Evolutionary conservation across 2,113 vertebrate species (phyloP).

Genomic region (Casuarius casuarius): DNA sequence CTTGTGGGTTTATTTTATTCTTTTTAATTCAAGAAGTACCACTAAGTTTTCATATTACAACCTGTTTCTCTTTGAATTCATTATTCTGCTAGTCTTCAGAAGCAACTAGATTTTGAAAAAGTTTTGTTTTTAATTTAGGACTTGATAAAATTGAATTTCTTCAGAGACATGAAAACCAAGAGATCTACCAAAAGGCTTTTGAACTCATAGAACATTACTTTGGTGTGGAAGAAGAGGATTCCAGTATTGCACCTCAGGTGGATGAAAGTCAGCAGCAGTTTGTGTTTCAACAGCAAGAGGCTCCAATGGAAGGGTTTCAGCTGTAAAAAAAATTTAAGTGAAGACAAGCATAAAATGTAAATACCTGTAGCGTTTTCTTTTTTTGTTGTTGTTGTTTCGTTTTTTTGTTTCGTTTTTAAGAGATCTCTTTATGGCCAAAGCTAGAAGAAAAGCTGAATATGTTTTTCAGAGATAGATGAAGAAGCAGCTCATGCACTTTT

Average conservation of each 20-base stretch:
- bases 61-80: neutral
- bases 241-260: conserved; percentile 88
- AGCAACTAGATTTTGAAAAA: neutral
- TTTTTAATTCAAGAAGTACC: neutral
- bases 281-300: conserved; percentile 90
- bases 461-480: conserved; percentile 70
- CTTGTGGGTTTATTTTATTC: neutral
- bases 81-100: neutral
- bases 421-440: conserved; percentile 50
- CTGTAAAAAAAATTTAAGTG: conserved; percentile 73
- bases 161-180: conserved; percentile 91
- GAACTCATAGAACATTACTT: conserved; percentile 92
- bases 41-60: neutral
- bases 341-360: conserved; percentile 2
- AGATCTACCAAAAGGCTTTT: conserved; percentile 92
- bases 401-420: neutral
- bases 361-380: neutral
- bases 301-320: conserved; percentile 91
- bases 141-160: conserved; percentile 92
- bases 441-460: conserved; percentile 30
- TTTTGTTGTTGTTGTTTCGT: neutral
- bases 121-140: conserved; percentile 74
- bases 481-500: conserved; percentile 74
- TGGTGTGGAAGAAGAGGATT: conserved; percentile 89
- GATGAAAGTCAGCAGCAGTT: conserved; percentile 91